Evolutionary conservation across 2,797 vertebrate genomes (phyloP), one percentile per base, ranked within the genome.

Genomic region (Enteromius trimaculatus): DNA sequence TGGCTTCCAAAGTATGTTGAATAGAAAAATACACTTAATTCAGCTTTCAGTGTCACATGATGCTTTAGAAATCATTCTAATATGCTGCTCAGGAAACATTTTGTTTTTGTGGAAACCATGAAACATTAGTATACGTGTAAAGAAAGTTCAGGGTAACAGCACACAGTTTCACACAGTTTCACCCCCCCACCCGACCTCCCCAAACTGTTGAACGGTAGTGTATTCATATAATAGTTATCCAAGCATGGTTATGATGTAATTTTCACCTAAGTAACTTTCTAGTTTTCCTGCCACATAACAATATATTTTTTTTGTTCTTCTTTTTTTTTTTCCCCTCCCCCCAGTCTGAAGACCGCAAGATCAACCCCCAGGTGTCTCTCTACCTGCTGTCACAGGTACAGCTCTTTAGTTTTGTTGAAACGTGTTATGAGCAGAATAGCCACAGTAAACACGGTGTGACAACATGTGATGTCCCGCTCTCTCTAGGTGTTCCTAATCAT

Each of bases 381-480:
- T 99, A 99, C 89, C 96, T 99, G 83, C 96, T 99, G 69, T 99
- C 98, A 31, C 98, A 99, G 95, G 98, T 99, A 95, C 90, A n/a
- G 49, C 44, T 11, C 34, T 68, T 77, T 47, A 8, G 21, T 23
- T 82, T 82, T 81, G 42, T 74, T 29, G n/a, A 68, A 37, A 68
- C 37, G 64, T 81, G 42, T 17, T 13, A 14, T 44, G 55, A 21
- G 8, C 19, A 58, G 55, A 76, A 26, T 26, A 39, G n/a, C 34
- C 14, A 17, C 5, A 0, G 29, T 64, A 29, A 37, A 44, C 37
- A 53, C 1, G 8, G 1, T 58, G 37, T 44, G 10, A 65, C 14
- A 11, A 65, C 34, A 19, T 55, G 23, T 60, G 44, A 21, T 75
- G 19, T n/a, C 71, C 77, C 82, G 34, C 81, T 89, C 82, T 53